Percentiles rank a stretch among this genome's conserved stretches.
Evolutionary conservation across 2,113 vertebrate species (phyloP).

Genomic region (Actenoides hombroni): DNA sequence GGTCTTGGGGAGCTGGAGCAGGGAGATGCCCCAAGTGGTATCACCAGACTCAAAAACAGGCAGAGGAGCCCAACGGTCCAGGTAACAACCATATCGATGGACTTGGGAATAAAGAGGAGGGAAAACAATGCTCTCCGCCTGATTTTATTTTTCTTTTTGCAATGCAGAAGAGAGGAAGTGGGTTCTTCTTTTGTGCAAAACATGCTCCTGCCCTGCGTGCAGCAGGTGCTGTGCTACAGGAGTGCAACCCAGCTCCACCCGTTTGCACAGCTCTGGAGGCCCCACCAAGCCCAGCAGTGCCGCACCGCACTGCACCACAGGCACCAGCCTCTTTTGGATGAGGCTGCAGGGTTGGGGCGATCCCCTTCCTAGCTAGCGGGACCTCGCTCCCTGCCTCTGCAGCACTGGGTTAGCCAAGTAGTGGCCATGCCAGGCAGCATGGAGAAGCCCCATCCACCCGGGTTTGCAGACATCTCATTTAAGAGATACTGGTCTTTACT

Average conservation of each 20-base stretch:
- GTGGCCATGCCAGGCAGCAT: accelerated
- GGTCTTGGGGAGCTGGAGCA: not conserved
- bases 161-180: conserved; percentile 60
- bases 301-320: not conserved
- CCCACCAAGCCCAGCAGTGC: not conserved
- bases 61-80: not conserved
- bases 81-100: accelerated
- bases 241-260: conserved; percentile 63
- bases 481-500: not conserved
- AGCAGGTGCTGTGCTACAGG: conserved; percentile 44
- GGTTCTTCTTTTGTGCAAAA: conserved; percentile 63
- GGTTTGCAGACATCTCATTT: not conserved
- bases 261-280: not conserved
- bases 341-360: not conserved
- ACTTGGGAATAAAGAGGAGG: not conserved
- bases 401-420: not conserved
- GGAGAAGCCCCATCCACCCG: not conserved
- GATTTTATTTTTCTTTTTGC: conserved; percentile 25
- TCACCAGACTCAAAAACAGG: not conserved
- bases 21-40: not conserved
- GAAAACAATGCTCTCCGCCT: not conserved
- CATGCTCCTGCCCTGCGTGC: conserved; percentile 8
- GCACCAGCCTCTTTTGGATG: accelerated
- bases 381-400: not conserved
- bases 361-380: not conserved